Base-by-base conservation (phyloP, 2,888 invertebrate genomes). In the Epinotia brunnichana region DNA sequence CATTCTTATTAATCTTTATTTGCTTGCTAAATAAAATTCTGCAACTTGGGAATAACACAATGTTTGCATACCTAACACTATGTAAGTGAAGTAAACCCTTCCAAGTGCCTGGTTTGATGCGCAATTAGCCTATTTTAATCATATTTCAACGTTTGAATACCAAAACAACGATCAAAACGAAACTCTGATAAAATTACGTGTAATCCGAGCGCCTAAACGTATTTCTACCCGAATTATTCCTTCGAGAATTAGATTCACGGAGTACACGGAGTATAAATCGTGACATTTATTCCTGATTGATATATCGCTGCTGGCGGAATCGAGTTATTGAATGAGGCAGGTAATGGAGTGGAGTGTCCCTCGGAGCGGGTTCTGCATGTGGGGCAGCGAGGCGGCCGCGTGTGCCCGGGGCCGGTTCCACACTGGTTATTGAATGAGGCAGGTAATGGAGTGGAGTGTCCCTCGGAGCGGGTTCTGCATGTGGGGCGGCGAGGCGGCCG, bases 221-320 rank as follows among this genome's bases (percentile, higher is more conserved):
- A 48, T 51, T 35, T 35, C 19, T 54, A 61, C 21, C n/a, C 54
- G 61, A 41, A 59, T 59, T 59, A 51, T 51, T 5, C 19, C 21
- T 21, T 3, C 51, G 17, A 24, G 59, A 53, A 70, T 59, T 51
- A 57, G 53, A 60, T 59, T 24, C 70, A 51, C 7, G 24, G 63
- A 48, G 24, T 29, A 69, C 21, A 41, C 35, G 21, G 54, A 39
- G 35, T 44, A 71, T 66, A 71, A 66, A 70, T 66, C 59, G 53
- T 17, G 41, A 66, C 64, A 60, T 71, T 70, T 53, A 60, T 66
- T 67, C 57, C 44, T 44, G 71, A 66, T 71, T 67, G 60, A 67
- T 71, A 54, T 67, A 67, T 29, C 44, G 54, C 51, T 71, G 39
- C 53, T 29, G 64, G 48, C 24, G 9, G 29, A 24, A 54, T 71